Base-by-base conservation (phyloP, 2,797 vertebrate genomes). In the Chloroceryle inda region DNA sequence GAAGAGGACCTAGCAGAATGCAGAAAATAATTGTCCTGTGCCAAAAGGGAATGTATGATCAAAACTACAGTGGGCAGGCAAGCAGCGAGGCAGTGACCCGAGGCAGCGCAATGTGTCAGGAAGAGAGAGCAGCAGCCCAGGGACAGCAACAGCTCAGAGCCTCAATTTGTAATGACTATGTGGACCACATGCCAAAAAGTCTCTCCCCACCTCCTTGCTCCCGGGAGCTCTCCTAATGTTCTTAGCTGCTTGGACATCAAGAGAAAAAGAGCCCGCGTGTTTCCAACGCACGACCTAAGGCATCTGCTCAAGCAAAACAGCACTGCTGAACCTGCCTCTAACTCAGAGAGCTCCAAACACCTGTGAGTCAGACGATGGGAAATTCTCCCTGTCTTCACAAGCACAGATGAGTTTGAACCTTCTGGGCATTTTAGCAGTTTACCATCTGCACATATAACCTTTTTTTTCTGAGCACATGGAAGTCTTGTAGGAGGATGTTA, bases 361-460 rank as follows among this genome's bases (percentile, higher is more conserved):
- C 98, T 98, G 98, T 97, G 97, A 98, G 96, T 97, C 96, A 97
- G 92, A 97, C 11, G 72, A 92, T 38, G 47, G 90, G 93, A 97
- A 96, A 96, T 93, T 96, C 97, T 96, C 93, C 86, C 95, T 77
- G 68, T 97, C 96, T 97, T 97, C 94, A 85, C 87, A 95, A 97
- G 96, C 95, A 77, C 94, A 97, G 97, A 98, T 97, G 97, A 98
- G 97, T 97, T 96, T 94, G 97, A 98, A 98, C 97, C 98, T 98
- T 98, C 96, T 98, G 98, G 98, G 98, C 97, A 98, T 98, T 97
- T 97, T 91, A 95, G 94, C 97, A 97, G 96, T 98, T 98, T 98
- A 96, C 98, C 98, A 98, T 98, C 98, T 98, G 98, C 95, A 98
- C 97, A 68, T 73, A 97, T 94, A 98, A 98, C 97, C 97, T 95